Conservation (phyloP, 2,797 vertebrate species). For the Lerista edwardsae region DNA sequence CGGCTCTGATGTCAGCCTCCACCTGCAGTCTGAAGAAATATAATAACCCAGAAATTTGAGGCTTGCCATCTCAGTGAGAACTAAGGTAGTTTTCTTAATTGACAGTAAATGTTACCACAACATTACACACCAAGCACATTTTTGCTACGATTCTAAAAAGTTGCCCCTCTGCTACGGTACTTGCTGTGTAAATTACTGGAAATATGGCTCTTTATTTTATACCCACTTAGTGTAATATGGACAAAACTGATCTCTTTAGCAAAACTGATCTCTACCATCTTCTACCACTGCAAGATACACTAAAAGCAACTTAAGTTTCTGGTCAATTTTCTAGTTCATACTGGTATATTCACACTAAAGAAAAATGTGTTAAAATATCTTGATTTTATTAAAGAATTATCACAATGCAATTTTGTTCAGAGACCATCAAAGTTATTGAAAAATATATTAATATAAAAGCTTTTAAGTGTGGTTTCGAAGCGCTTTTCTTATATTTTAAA, state of each 20-base stretch:
- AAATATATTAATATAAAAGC: neutral
- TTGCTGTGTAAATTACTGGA: constrained; percentile 20
- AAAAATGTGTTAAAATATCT: constrained; percentile 26
- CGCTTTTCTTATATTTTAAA: constrained; percentile 22
- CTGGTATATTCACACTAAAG: constrained; percentile 14
- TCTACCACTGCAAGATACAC: constrained; percentile 22
- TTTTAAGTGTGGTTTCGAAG: constrained; percentile 9
- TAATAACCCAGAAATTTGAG: neutral
- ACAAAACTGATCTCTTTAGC: constrained; percentile 49
- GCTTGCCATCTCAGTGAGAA: neutral
- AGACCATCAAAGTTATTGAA: constrained; percentile 16
- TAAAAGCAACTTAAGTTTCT: constrained; percentile 20
- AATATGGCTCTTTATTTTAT: constrained; percentile 20
- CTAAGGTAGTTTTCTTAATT: constrained; percentile 7
- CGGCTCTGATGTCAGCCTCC: no score
- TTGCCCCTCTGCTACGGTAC: constrained; percentile 8
- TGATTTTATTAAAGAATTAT: neutral
- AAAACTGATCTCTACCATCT: constrained; percentile 4
- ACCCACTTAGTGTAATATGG: constrained; percentile 11
- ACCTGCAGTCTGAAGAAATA: neutral
- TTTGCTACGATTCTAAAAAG: constrained; percentile 13
- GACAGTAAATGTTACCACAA: constrained; percentile 8
- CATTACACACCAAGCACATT: constrained; percentile 1
- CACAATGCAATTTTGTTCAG: constrained; percentile 34
- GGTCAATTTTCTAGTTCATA: constrained; percentile 11